Evolutionary conservation across 2,888 invertebrate genomes (phyloP).

Genomic region (Polyploca ridens): DNA sequence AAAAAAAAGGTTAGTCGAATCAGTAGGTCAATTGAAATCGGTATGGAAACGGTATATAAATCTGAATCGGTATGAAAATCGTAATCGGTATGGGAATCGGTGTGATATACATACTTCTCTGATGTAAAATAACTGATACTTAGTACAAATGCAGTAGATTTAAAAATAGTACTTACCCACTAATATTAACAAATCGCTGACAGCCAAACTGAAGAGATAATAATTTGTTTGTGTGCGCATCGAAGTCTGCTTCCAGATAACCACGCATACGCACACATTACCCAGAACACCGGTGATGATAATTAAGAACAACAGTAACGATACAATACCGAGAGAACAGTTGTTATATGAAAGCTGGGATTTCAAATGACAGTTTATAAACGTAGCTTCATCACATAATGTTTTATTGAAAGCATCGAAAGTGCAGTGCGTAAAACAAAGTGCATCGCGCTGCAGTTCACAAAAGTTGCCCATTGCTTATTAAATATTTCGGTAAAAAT

Average conservation of each 20-base stretch:
- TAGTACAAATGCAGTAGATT: no score
- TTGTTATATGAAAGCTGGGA: neutral
- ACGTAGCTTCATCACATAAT: neutral
- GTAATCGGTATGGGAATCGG: no score
- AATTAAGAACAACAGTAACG: neutral
- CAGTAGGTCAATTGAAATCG: no score
- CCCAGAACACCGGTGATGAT: neutral
- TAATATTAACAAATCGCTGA: conserved; percentile 6
- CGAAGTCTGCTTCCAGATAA: neutral
- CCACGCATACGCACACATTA: neutral
- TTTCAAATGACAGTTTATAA: neutral
- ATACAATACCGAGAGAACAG: neutral
- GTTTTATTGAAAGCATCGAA: neutral
- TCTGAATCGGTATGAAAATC: no score
- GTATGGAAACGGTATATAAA: no score
- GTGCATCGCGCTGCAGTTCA: neutral
- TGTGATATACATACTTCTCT: no score
- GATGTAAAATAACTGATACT: no score
- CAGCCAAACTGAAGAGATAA: conserved; percentile 4
- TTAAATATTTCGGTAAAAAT: neutral
- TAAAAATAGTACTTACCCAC: conserved; percentile 4
- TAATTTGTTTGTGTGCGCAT: neutral
- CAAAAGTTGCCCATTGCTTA: neutral
- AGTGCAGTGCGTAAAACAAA: neutral
- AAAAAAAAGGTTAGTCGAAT: no score